These are phyloP conservation scores for Petromus typicus DNA, from an alignment of 2,113 vertebrate species.

Conservation along the genomic window DNA sequence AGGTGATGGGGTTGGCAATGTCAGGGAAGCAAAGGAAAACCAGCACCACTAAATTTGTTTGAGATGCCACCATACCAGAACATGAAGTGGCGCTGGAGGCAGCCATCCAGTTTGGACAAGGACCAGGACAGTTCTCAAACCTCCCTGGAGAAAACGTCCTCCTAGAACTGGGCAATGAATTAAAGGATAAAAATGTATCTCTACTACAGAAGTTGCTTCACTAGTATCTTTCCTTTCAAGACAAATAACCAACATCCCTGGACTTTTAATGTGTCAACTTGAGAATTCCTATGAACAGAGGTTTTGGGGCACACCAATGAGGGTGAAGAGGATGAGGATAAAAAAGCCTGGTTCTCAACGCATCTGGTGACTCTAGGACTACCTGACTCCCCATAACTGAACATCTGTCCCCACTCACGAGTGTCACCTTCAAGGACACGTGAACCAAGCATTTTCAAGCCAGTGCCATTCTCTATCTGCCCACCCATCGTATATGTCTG, in stretches of 20 bases:
- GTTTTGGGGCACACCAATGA: neutral
- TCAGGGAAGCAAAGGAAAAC: neutral
- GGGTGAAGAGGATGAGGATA: constrained; percentile 47
- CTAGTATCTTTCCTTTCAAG: neutral
- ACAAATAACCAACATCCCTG: neutral
- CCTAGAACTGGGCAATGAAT: constrained; percentile 55
- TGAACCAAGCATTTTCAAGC: neutral
- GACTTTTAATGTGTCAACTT: neutral
- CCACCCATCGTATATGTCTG: neutral
- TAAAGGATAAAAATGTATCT: constrained; percentile 28
- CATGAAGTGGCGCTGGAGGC: neutral
- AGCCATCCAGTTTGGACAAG: neutral
- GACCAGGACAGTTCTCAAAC: neutral
- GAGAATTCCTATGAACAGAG: neutral
- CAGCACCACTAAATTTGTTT: neutral
- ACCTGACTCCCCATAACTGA: neutral
- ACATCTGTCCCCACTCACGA: neutral
- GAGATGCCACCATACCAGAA: neutral
- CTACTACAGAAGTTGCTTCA: neutral
- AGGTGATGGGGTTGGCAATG: neutral
- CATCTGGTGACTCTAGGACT: constrained; percentile 53
- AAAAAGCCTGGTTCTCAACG: constrained; percentile 71
- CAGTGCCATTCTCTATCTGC: neutral
- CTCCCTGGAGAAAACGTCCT: neutral
- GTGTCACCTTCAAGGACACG: neutral